These are phyloP conservation scores for Gnathonemus echidnorhynchus DNA, from an alignment of 2,113 vertebrate species.

Conservation along the genomic window DNA sequence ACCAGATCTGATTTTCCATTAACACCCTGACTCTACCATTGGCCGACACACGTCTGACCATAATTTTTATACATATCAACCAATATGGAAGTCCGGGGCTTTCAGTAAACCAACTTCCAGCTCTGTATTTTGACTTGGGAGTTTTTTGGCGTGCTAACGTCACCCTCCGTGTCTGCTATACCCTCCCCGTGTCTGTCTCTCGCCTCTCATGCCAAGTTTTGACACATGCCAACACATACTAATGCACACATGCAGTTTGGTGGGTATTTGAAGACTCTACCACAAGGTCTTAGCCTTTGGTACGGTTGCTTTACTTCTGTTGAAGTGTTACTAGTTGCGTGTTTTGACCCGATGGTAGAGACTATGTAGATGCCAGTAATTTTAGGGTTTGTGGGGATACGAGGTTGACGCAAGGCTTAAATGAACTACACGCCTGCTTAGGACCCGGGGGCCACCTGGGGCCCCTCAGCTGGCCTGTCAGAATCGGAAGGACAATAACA, in stretches of 20 bases:
- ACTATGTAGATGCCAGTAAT: neutral
- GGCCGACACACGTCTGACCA: neutral
- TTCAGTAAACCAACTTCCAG: neutral
- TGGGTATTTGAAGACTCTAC: neutral
- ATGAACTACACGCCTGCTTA: neutral
- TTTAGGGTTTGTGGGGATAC: neutral
- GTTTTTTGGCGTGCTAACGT: neutral
- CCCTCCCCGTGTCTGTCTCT: neutral
- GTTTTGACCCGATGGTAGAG: neutral
- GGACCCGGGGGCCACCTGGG: neutral
- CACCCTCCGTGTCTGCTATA: neutral
- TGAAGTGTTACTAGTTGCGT: neutral
- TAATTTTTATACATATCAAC: neutral
- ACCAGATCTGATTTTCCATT: neutral
- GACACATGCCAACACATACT: neutral
- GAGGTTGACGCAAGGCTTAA: neutral
- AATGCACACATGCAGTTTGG: neutral
- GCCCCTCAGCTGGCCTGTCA: neutral
- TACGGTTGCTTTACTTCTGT: too few relatives aligned
- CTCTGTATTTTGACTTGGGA: neutral
- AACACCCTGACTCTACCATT: neutral
- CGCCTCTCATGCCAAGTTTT: neutral
- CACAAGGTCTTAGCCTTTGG: neutral
- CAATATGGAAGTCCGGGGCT: neutral
- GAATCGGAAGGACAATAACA: neutral